phyloP scores from a whole-genome alignment of 2,797 vertebrate species.

The Aythya fuligula region DNA sequence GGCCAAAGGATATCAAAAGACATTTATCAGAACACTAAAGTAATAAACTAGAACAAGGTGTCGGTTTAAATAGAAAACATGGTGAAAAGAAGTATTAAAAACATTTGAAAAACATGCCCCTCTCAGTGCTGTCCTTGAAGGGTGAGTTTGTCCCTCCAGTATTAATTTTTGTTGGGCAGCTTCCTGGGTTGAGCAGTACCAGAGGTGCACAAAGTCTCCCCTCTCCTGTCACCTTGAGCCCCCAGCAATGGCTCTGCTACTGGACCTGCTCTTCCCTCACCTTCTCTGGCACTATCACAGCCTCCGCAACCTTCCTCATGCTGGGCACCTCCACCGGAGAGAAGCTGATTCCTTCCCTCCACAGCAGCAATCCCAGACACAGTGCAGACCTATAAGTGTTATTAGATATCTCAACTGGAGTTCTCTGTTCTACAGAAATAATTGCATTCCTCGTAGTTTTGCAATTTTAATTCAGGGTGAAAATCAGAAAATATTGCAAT shows the following conservation, averaged over 20 bases:
- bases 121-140: slow-evolving; percentile 15
- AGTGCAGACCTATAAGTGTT: neutral
- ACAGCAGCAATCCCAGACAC: neutral
- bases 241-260: neutral
- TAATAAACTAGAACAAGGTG: slow-evolving; percentile 54
- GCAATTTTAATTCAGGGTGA: neutral
- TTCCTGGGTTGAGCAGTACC: neutral
- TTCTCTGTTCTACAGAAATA: neutral
- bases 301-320: neutral
- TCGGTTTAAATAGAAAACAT: neutral
- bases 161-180: slow-evolving; percentile 3
- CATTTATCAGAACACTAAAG: slow-evolving; percentile 34
- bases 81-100: slow-evolving; percentile 25
- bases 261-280: neutral
- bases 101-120: neutral
- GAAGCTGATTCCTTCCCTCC: neutral
- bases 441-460: neutral
- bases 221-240: neutral
- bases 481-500: neutral
- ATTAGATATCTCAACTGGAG: neutral
- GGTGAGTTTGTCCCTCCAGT: neutral
- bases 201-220: neutral
- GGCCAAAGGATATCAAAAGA: slow-evolving; percentile 56
- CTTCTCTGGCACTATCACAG: neutral
- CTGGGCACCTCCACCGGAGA: neutral